These are phyloP conservation scores for Platalea minor DNA, from an alignment of 2,797 vertebrate genomes.

Conservation along the genomic window DNA sequence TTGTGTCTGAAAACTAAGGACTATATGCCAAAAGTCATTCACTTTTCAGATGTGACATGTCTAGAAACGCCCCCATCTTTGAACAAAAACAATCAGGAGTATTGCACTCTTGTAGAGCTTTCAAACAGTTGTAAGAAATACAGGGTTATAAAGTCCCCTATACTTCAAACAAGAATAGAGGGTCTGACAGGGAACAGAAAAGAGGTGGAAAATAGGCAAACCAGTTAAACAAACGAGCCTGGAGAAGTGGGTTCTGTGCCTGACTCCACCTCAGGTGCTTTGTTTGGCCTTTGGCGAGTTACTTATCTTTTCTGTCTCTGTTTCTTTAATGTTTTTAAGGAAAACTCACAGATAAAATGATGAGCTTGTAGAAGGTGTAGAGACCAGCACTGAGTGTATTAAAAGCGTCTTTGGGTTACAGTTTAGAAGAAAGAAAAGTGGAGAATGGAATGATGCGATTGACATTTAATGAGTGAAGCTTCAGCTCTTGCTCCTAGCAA, in stretches of 20 bases:
- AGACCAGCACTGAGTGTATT: background rate
- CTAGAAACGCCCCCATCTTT: slow-evolving; percentile 50
- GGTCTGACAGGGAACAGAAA: slow-evolving; percentile 29
- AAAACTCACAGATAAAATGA: background rate
- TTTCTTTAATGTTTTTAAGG: background rate
- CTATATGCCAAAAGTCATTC: slow-evolving; percentile 51
- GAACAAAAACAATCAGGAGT: slow-evolving; percentile 18
- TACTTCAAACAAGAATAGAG: slow-evolving; percentile 6
- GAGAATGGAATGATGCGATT: background rate
- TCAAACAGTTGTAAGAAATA: slow-evolving; percentile 20
- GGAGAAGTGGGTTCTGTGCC: background rate
- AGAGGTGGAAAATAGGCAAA: slow-evolving; percentile 31
- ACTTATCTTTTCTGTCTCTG: background rate
- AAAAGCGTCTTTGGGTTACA: background rate
- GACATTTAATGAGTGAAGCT: background rate
- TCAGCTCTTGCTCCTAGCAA: background rate
- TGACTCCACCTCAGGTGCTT: background rate
- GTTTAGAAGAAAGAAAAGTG: background rate
- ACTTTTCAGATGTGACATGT: slow-evolving; percentile 45
- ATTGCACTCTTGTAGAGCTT: background rate
- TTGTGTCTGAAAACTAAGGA: slow-evolving; percentile 43
- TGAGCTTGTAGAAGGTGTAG: background rate
- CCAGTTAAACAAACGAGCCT: background rate
- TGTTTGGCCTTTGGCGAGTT: slow-evolving; percentile 6
- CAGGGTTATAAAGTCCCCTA: slow-evolving; percentile 24